Evolutionary conservation across 1,140 invertebrate species (phyloP), one percentile per base, ranked within the genome.

Genomic region (Atta colombica): DNA sequence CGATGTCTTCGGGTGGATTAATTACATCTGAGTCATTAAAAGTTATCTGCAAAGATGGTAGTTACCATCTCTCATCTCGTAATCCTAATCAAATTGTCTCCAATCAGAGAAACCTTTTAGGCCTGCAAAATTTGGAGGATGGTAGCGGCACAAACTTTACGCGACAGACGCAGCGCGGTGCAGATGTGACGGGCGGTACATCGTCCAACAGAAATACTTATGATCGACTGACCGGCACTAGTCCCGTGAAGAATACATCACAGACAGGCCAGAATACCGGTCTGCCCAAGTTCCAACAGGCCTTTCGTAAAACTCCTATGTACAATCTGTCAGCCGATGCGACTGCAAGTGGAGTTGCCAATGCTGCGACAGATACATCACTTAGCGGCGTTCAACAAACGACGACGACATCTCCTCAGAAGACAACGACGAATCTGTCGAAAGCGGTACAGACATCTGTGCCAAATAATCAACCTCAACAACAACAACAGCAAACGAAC

Each of bases 241-340:
- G 55, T 21, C n/a, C 80, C 14, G 89, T 92, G 3, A 95, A 95
- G 60, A 77, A 63, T 7, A 66, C 88, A 12, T 49, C 91, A 72
- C 92, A 89, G 90, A 55, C 95, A 91, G 92, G 94, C 92, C 95
- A 96, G 93, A 93, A 96, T 94, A 91, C 96, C 88, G 89, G 95
- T 71, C 93, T 98, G 85, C 97, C 97, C 3, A 97, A 98, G 93
- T 98, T 98, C 93, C 97, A 97, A 91, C 97, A 98, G 93, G 97
- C 97, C 3, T 98, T 98, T 92, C 97, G 97, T 7, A 97, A 97
- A 94, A 95, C 95, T 3, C 35, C 74, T 6, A 95, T 96, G 25
- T 95, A 94, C 14, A 95, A 93, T 35, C 71, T 94, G 1, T 92
- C 94, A 2, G 93, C 93, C 0, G 93, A 96, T 16, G 88, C 93